Evolutionary conservation across 1,140 invertebrate species (phyloP), one percentile per base, ranked within the genome.

Genomic region (Anagrus nilaparvatae): DNA sequence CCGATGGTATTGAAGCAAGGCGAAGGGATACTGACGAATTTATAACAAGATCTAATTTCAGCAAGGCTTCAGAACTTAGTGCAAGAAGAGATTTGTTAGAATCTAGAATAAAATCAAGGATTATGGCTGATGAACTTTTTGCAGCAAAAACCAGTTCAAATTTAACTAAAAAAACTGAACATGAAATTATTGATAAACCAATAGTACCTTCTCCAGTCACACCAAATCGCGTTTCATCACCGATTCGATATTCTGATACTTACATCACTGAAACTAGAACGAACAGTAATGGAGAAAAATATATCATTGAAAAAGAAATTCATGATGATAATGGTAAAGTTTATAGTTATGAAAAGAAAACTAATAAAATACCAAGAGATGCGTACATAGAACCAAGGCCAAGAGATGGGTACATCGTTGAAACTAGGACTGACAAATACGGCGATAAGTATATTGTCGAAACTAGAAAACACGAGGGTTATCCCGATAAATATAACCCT

Each of bases 51-150:
- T 52, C 61, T 32, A 57, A 56, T 3, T 6, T 33, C 2, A 61
- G 50, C 25, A 64, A 67, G 39, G 62, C 62, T 14, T 63, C 58
- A n/a, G 77, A 81, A 50, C 50, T 84, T 25, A 82, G 80, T 54
- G 75, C 79, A n/a, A 67, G 82, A 20, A 65, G 83, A 16, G 78
- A 84, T 30, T 65, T 81, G n/a, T 65, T 86, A 4, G 83, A 86
- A 56, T 84, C 81, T 2, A 72, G 81, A 36, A 75, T 80, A 29
- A 78, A 79, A 46, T 71, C 73, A 27, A 60, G 76, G 38, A 60
- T 73, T 38, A 57, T 73, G 18, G 74, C 60, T 0, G 65, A 66
- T 32, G 65, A 67, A 19, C 57, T 60, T 29, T 63, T 61, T 39
- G 54, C 57, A 6, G 54, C 55, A n/a, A 59, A 58, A 35, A 61